Conservation (phyloP, 2,888 invertebrate genomes). For the Athripsodes cinereus region DNA sequence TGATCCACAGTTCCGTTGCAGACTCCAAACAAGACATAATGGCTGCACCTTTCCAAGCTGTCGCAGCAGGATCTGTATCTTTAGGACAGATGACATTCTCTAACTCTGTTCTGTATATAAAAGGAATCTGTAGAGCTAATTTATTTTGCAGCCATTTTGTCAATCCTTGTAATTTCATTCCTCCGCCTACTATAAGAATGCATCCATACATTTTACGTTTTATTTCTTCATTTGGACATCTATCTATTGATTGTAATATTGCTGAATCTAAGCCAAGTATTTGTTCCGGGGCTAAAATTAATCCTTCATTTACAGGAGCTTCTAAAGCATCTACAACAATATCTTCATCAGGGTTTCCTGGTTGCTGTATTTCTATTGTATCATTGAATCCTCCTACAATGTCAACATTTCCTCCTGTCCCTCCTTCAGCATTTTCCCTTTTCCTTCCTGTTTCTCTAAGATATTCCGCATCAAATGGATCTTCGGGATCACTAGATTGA, state of each 20-base stretch:
- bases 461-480: constrained; percentile 90
- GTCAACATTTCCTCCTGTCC: constrained; percentile 37
- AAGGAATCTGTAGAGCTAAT: constrained; percentile 76
- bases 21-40: constrained; percentile 91
- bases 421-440: constrained; percentile 40
- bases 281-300: constrained; percentile 68
- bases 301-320: constrained; percentile 55
- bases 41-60: constrained; percentile 92
- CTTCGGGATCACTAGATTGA: constrained; percentile 72
- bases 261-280: constrained; percentile 86
- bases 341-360: constrained; percentile 59
- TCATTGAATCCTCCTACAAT: constrained; percentile 46
- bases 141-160: constrained; percentile 85
- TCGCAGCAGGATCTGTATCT: constrained; percentile 86
- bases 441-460: constrained; percentile 77
- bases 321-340: constrained; percentile 64
- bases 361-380: constrained; percentile 45
- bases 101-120: constrained; percentile 72
- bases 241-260: constrained; percentile 84
- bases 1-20: constrained; percentile 89
- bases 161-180: constrained; percentile 80
- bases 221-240: constrained; percentile 81
- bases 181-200: constrained; percentile 87
- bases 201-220: constrained; percentile 93
- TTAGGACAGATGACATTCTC: constrained; percentile 88